phyloP scores from a whole-genome alignment of 1,140 invertebrate species.

The Trichonephila clavata region DNA sequence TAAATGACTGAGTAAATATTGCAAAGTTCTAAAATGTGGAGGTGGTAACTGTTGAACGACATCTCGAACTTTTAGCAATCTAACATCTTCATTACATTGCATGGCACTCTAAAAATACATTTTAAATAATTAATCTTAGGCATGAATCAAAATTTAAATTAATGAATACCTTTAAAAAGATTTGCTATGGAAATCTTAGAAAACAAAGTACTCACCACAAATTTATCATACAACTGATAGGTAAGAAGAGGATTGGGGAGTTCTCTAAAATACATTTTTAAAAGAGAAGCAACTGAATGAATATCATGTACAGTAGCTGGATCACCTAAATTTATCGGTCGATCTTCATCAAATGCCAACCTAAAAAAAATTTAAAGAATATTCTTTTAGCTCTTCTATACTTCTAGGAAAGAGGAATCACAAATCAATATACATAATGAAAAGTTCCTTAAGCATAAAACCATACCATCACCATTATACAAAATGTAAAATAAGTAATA shows the following conservation, averaged over 20 bases:
- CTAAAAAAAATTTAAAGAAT: constrained; percentile 79
- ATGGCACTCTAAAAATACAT: constrained; percentile 85
- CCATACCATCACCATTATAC: no score
- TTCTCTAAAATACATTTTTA: constrained; percentile 99
- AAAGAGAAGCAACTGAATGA: constrained; percentile 95
- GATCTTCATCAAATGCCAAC: constrained; percentile 94
- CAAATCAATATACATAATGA: no score
- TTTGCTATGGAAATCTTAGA: not conserved
- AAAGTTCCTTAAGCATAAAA: no score
- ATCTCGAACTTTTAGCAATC: constrained; percentile 90
- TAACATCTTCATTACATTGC: constrained; percentile 86
- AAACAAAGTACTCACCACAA: constrained; percentile 84
- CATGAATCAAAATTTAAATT: not conserved
- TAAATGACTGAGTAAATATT: constrained; percentile 95
- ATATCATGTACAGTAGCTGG: constrained; percentile 91
- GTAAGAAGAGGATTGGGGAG: constrained; percentile 98
- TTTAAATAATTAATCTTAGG: not conserved
- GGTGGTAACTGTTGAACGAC: constrained; percentile 96
- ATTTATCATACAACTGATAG: constrained; percentile 97
- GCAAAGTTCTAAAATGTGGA: constrained; percentile 97
- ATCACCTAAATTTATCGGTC: constrained; percentile 89
- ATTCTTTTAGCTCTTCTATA: no score
- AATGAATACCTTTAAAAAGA: not conserved
- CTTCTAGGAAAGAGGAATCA: no score
- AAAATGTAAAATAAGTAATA: not conserved